Percentiles rank a stretch among this genome's conserved stretches.
These are phyloP conservation scores for Drosophila anomalipes DNA, from an alignment of 2,888 invertebrate genomes.

Conservation along the genomic window DNA sequence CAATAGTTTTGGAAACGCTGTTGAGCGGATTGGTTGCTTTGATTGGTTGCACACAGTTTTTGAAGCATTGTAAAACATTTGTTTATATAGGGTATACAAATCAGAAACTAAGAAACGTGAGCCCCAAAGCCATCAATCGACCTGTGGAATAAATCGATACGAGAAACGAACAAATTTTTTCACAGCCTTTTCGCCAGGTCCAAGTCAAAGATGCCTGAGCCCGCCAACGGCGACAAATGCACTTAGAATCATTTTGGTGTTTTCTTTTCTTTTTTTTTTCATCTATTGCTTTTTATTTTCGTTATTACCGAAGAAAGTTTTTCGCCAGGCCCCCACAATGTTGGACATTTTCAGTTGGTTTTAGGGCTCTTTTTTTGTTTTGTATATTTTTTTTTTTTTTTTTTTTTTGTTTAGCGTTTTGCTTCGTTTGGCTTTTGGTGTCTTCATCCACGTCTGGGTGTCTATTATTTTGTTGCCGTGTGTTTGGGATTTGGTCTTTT, in stretches of 20 bases:
- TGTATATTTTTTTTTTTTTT: neutral
- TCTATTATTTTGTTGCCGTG: constrained; percentile 20
- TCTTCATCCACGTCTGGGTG: constrained; percentile 48
- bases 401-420: constrained; percentile 26
- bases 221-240: constrained; percentile 61
- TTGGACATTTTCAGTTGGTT: constrained; percentile 52
- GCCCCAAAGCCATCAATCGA: constrained; percentile 75
- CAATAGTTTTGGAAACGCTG: neutral
- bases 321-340: constrained; percentile 53
- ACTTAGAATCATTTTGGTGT: constrained; percentile 64
- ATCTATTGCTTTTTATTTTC: constrained; percentile 35
- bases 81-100: constrained; percentile 28
- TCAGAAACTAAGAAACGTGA: constrained; percentile 61
- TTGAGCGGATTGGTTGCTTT: neutral
- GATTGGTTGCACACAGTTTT: neutral
- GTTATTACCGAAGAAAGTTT: constrained; percentile 68
- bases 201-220: constrained; percentile 59
- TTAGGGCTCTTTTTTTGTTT: constrained; percentile 39
- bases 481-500: constrained; percentile 56
- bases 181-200: constrained; percentile 57
- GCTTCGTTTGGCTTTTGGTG: constrained; percentile 58
- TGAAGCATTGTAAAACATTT: neutral
- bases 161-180: constrained; percentile 78
- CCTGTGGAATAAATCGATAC: constrained; percentile 54
- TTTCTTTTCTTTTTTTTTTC: constrained; percentile 10